Conservation (phyloP, 2,113 vertebrate species). For the Cebus imitator region DNA sequence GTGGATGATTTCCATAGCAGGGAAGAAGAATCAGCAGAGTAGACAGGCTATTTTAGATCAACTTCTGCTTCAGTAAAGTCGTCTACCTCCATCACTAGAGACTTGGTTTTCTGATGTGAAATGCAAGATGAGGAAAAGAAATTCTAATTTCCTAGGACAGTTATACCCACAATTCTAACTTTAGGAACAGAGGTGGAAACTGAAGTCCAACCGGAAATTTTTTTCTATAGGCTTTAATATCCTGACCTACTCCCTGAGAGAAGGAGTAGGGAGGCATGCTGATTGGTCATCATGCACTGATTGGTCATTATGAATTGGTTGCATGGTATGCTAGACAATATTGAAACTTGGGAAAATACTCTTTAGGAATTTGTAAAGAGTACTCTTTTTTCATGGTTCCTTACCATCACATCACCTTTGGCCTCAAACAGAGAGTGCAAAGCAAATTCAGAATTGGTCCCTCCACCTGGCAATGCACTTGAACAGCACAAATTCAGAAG, state of each 20-base stretch:
- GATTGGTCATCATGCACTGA: neutral
- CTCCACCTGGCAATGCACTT: slow-evolving; percentile 91
- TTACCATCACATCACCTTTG: slow-evolving; percentile 92
- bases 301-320: neutral
- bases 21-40: neutral
- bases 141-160: neutral
- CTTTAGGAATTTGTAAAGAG: neutral
- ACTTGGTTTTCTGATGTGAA: neutral
- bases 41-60: neutral
- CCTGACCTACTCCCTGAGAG: neutral
- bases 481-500: slow-evolving; percentile 92
- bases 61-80: neutral
- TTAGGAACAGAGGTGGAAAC: neutral
- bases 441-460: slow-evolving; percentile 91
- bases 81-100: neutral
- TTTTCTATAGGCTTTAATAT: neutral
- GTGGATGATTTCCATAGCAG: neutral
- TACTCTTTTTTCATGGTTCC: slow-evolving; percentile 7
- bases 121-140: neutral
- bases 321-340: neutral
- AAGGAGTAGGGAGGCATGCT: neutral
- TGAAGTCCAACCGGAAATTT: neutral
- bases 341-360: neutral
- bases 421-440: slow-evolving; percentile 92
- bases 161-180: neutral